Percentiles rank a stretch among this genome's conserved stretches.
These are phyloP conservation scores for Platerodrilus igneus DNA, from an alignment of 2,888 invertebrate genomes.

Conservation along the genomic window DNA sequence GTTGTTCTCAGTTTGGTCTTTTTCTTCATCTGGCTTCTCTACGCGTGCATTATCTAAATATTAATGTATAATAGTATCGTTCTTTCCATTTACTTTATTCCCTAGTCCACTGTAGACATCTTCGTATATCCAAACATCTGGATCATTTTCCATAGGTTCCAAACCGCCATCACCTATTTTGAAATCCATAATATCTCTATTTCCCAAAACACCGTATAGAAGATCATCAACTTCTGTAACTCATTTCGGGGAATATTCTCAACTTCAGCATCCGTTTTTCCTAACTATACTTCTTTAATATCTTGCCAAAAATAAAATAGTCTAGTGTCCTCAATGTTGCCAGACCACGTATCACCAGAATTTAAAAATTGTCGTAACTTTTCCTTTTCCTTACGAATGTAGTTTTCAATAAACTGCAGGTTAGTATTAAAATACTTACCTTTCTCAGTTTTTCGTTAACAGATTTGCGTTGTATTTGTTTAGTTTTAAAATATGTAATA, in stretches of 20 bases:
- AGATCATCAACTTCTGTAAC: neutral
- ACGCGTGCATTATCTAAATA: neutral
- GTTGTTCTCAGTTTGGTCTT: too few relatives aligned
- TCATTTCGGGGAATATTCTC: slow-evolving; percentile 3
- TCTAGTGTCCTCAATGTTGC: slow-evolving; percentile 6
- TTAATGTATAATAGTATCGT: neutral
- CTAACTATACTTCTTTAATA: too few relatives aligned
- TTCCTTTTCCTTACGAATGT: too few relatives aligned
- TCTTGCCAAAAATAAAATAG: slow-evolving; percentile 4
- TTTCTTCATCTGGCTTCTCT: slow-evolving; percentile 2
- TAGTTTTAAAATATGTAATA: slow-evolving; percentile 10
- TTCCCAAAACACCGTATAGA: too few relatives aligned
- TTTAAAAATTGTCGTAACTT: neutral
- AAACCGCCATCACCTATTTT: slow-evolving; percentile 6
- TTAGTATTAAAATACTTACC: neutral
- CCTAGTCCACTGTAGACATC: neutral
- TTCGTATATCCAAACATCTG: slow-evolving; percentile 18
- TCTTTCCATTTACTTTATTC: neutral
- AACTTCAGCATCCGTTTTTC: slow-evolving; percentile 4
- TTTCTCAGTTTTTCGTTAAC: slow-evolving; percentile 1
- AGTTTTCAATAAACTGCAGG: too few relatives aligned
- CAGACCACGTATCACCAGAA: slow-evolving; percentile 2
- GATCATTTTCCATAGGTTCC: slow-evolving; percentile 1
- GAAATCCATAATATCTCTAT: slow-evolving; percentile 7
- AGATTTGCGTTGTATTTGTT: slow-evolving; percentile 2